Evolutionary conservation across 2,113 vertebrate species (phyloP).

Genomic region (Grantiella picta): DNA sequence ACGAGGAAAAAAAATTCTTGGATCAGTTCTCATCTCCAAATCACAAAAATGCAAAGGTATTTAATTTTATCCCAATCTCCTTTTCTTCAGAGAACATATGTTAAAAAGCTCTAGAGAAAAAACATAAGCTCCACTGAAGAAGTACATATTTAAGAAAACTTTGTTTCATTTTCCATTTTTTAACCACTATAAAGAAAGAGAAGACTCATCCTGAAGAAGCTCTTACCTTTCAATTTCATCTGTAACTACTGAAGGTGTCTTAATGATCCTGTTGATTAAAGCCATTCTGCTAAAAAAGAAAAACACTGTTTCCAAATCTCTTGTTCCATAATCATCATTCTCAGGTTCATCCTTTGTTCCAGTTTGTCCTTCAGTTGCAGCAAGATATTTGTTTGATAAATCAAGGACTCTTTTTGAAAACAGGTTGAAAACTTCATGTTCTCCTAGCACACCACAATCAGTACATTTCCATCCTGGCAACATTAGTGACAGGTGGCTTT

Average conservation of each 20-base stretch:
- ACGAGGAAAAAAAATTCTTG: background rate
- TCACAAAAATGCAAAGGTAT: background rate
- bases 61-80: background rate
- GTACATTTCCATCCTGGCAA: conserved; percentile 67
- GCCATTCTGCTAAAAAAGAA: conserved; percentile 71
- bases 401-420: conserved; percentile 75
- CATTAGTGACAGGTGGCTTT: conserved; percentile 66
- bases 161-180: background rate
- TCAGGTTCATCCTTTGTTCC: background rate
- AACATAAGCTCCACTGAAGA: background rate
- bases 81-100: background rate
- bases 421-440: conserved; percentile 45
- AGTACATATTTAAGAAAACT: background rate
- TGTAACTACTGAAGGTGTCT: conserved; percentile 39
- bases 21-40: background rate
- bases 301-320: conserved; percentile 13
- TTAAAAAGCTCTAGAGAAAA: background rate
- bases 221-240: conserved; percentile 69
- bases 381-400: conserved; percentile 70
- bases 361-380: conserved; percentile 35
- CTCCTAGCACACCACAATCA: background rate
- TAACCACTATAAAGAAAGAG: background rate
- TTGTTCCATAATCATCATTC: background rate
- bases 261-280: conserved; percentile 68
- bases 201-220: background rate